Conservation (phyloP, 1,140 invertebrate genomes). For the Lordiphosa mommai region DNA sequence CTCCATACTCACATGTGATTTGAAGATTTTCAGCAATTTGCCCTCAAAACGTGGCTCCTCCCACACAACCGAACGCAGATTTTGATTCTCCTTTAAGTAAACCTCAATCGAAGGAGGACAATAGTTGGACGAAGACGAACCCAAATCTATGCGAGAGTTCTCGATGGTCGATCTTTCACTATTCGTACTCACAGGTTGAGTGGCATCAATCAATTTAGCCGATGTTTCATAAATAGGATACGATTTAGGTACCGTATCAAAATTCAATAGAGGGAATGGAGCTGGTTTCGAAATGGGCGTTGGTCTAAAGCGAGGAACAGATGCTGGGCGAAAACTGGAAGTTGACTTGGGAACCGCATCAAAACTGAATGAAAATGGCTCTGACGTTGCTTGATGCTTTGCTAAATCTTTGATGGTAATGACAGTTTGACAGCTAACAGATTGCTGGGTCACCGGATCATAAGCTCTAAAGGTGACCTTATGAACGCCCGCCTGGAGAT, state of each 20-base stretch:
- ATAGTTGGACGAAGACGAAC: conserved; percentile 49
- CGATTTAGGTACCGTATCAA: neutral
- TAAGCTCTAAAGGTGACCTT: conserved; percentile 83
- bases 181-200: neutral
- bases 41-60: conserved; percentile 85
- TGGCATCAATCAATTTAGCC: neutral
- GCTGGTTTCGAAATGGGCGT: neutral
- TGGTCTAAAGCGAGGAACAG: neutral
- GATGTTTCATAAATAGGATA: conserved; percentile 4
- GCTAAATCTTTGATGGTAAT: conserved; percentile 81
- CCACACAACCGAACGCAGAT: conserved; percentile 83
- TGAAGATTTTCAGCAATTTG: conserved; percentile 82
- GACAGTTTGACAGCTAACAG: conserved; percentile 82
- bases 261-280: conserved; percentile 2
- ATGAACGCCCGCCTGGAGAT: conserved; percentile 82
- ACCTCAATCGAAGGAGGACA: conserved; percentile 85
- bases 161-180: too few species aligned
- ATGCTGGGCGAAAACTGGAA: neutral
- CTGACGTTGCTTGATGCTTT: conserved; percentile 15
- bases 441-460: conserved; percentile 82
- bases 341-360: neutral
- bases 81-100: conserved; percentile 81
- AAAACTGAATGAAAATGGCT: neutral
- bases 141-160: conserved; percentile 38
- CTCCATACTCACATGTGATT: conserved; percentile 82